phyloP scores from a whole-genome alignment of 2,797 vertebrate genomes.

The Arnoldichthys spilopterus region DNA sequence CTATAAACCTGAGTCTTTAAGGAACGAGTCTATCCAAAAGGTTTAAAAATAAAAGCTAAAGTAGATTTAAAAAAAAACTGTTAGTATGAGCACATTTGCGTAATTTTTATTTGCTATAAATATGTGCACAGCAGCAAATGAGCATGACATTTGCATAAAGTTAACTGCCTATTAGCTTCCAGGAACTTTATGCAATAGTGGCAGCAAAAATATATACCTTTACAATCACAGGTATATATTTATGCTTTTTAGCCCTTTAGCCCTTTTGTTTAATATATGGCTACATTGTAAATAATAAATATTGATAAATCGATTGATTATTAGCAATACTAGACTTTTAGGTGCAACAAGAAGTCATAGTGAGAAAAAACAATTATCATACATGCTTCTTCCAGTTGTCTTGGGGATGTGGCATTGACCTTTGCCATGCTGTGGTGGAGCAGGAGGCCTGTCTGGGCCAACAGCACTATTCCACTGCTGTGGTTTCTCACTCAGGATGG shows the following conservation, averaged over 20 bases:
- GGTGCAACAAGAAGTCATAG: constrained; percentile 40
- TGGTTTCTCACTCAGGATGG: constrained; percentile 73
- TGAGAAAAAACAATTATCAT: constrained; percentile 71
- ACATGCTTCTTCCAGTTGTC: constrained; percentile 68
- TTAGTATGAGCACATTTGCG: background rate
- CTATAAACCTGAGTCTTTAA: constrained; percentile 60
- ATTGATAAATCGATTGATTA: no score
- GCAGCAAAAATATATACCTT: no score
- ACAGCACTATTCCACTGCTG: constrained; percentile 64
- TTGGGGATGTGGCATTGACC: constrained; percentile 69
- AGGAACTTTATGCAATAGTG: no score
- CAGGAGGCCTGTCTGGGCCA: constrained; percentile 61
- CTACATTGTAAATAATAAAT: no score
- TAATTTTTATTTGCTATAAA: no score
- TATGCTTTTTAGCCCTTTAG: no score
- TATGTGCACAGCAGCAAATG: no score
- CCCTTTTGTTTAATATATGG: no score
- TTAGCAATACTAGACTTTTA: background rate
- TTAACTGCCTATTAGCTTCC: no score
- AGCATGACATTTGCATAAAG: no score
- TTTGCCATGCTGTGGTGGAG: constrained; percentile 62
- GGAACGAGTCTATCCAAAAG: background rate
- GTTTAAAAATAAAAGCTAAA: no score
- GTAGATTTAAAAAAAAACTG: background rate
- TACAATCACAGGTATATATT: no score